A percentile compares a stretch with the other conserved stretches of the same genome.
phyloP scores from a whole-genome alignment of 2,888 invertebrate genomes.

The Rapana venosa region DNA sequence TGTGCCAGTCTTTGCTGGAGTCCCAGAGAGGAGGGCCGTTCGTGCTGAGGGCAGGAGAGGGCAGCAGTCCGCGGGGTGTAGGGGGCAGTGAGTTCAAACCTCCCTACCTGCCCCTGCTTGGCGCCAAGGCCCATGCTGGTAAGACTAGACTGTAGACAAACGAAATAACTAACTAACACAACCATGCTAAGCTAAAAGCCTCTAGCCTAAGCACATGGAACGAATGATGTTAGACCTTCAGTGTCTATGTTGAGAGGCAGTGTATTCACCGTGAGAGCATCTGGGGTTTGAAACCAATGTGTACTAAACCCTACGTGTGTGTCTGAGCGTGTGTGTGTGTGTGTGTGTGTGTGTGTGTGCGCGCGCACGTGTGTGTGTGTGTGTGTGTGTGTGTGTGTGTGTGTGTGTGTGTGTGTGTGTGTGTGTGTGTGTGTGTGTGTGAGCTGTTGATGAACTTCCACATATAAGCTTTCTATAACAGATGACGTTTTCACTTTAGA shows the following conservation, averaged over 20 bases:
- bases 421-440: too few relatives aligned
- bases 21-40: conserved; percentile 57
- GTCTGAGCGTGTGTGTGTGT: too few relatives aligned
- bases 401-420: too few relatives aligned
- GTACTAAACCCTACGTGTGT: too few relatives aligned
- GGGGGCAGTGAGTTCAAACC: conserved; percentile 56
- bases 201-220: background rate
- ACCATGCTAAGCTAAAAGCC: background rate
- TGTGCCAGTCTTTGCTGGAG: conserved; percentile 66
- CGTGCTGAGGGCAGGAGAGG: conserved; percentile 56
- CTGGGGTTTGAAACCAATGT: too few relatives aligned
- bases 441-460: too few relatives aligned
- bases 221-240: too few relatives aligned
- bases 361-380: conserved; percentile 13
- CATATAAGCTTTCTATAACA: too few relatives aligned
- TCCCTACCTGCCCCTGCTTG: conserved; percentile 36
- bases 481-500: too few relatives aligned
- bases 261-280: too few relatives aligned
- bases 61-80: conserved; percentile 56
- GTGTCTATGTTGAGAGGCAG: too few relatives aligned
- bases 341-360: background rate
- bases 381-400: conserved; percentile 2
- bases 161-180: too few relatives aligned
- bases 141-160: background rate
- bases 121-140: conserved; percentile 42